Evolutionary conservation across 2,888 invertebrate species (phyloP).

Genomic region (Heliothis peltigera): DNA sequence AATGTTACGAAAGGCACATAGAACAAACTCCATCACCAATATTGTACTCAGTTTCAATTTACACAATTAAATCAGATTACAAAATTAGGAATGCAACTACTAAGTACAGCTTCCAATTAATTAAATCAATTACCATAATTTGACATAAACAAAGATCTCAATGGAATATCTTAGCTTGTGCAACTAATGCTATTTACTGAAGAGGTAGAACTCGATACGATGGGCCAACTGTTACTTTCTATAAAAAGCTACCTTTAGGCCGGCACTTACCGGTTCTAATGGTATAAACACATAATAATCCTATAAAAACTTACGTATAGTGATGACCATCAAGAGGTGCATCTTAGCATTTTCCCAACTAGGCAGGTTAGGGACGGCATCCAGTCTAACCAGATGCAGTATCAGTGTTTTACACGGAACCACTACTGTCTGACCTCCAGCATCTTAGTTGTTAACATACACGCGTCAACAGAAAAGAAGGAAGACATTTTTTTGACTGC

Average conservation of each 20-base stretch:
- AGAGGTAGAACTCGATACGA: slow-evolving; percentile 13
- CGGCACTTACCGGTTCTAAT: slow-evolving; percentile 37
- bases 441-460: neutral
- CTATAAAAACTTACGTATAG: slow-evolving; percentile 18
- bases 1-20: neutral
- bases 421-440: slow-evolving; percentile 21
- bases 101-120: slow-evolving; percentile 34
- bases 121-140: slow-evolving; percentile 53
- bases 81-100: slow-evolving; percentile 14
- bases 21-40: neutral
- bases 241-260: slow-evolving; percentile 24
- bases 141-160: slow-evolving; percentile 48
- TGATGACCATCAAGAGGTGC: slow-evolving; percentile 3
- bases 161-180: slow-evolving; percentile 41
- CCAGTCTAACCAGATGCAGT: slow-evolving; percentile 37
- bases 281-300: neutral
- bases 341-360: slow-evolving; percentile 21
- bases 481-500: neutral
- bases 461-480: neutral
- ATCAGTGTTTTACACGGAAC: slow-evolving; percentile 16
- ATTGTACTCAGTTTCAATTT: slow-evolving; percentile 1
- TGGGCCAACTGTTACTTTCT: slow-evolving; percentile 53
- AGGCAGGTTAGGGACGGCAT: slow-evolving; percentile 3
- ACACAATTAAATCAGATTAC: slow-evolving; percentile 19
- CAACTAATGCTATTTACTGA: slow-evolving; percentile 36